phyloP scores from a whole-genome alignment of 1,140 invertebrate genomes.

The Teleopsis dalmanni region DNA sequence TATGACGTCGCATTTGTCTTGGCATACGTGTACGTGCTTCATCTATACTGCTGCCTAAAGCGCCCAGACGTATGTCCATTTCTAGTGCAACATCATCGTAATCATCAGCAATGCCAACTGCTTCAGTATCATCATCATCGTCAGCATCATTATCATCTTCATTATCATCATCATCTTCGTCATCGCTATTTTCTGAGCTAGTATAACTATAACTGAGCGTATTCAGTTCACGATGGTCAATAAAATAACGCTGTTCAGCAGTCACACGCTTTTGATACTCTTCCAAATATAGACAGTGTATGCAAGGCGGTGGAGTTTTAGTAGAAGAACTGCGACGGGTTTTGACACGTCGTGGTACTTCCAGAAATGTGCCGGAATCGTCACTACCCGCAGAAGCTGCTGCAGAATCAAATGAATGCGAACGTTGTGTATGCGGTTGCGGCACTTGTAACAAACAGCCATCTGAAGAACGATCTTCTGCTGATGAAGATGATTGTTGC shows the following conservation, averaged over 20 bases:
- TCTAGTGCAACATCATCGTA: conserved; percentile 30
- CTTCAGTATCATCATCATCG: conserved; percentile 19
- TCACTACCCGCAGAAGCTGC: conserved; percentile 54
- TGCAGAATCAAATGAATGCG: conserved; percentile 67
- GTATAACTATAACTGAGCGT: conserved; percentile 42
- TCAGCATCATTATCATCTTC: conserved; percentile 26
- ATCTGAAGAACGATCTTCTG: conserved; percentile 42
- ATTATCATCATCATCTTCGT: conserved; percentile 47
- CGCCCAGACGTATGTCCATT: conserved; percentile 31
- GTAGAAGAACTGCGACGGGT: conserved; percentile 51
- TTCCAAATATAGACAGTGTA: conserved; percentile 58
- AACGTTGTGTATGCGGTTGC: conserved; percentile 55
- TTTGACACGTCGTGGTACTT: conserved; percentile 58
- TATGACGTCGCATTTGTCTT: conserved; percentile 34
- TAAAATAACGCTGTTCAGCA: conserved; percentile 36
- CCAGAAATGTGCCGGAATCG: conserved; percentile 57
- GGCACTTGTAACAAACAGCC: conserved; percentile 55
- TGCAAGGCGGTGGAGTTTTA: conserved; percentile 54
- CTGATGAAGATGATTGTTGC: conserved; percentile 42
- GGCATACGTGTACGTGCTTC: conserved; percentile 28
- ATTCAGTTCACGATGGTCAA: conserved; percentile 42
- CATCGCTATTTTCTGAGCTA: conserved; percentile 48
- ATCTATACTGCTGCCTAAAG: conserved; percentile 26
- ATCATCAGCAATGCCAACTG: conserved; percentile 7
- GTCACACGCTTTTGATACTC: conserved; percentile 54